Evolutionary conservation across 2,888 invertebrate species (phyloP).

Genomic region (Pterobdella sp.): DNA sequence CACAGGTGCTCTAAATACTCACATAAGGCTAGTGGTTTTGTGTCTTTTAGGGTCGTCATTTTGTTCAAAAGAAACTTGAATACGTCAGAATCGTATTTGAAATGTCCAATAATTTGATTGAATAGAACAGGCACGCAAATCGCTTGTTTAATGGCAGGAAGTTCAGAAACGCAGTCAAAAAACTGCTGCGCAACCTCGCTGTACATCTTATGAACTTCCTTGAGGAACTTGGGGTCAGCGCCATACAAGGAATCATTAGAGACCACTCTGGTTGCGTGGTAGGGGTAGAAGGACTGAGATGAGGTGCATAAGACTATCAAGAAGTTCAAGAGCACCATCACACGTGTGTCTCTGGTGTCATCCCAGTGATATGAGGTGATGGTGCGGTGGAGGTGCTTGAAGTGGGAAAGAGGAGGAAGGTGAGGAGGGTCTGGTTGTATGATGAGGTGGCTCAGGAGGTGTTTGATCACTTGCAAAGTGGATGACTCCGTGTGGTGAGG

Average conservation of each 20-base stretch:
- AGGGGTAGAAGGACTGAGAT: constrained; percentile 73
- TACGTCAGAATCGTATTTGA: not conserved
- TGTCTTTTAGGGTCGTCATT: not conserved
- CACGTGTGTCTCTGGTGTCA: constrained; percentile 58
- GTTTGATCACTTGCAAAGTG: constrained; percentile 54
- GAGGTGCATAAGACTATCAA: constrained; percentile 71
- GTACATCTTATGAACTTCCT: constrained; percentile 60
- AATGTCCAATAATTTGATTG: not conserved
- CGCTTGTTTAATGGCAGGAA: not conserved
- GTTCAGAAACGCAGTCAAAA: not conserved
- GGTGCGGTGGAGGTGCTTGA: constrained; percentile 71
- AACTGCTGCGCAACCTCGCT: constrained; percentile 67
- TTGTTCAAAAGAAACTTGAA: not conserved
- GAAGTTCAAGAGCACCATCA: constrained; percentile 65
- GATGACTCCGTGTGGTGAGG: constrained; percentile 60
- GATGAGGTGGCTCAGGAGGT: constrained; percentile 72
- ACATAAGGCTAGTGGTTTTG: not conserved
- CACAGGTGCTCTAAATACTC: not conserved
- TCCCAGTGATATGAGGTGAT: constrained; percentile 56
- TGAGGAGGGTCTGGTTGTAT: constrained; percentile 86
- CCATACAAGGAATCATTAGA: constrained; percentile 88
- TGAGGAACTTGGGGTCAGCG: constrained; percentile 74
- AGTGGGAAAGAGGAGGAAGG: constrained; percentile 72
- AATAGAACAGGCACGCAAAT: not conserved
- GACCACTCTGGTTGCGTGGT: constrained; percentile 75